Evolutionary conservation across 2,797 vertebrate species (phyloP).

Genomic region (Gobionotothen gibberifrons): DNA sequence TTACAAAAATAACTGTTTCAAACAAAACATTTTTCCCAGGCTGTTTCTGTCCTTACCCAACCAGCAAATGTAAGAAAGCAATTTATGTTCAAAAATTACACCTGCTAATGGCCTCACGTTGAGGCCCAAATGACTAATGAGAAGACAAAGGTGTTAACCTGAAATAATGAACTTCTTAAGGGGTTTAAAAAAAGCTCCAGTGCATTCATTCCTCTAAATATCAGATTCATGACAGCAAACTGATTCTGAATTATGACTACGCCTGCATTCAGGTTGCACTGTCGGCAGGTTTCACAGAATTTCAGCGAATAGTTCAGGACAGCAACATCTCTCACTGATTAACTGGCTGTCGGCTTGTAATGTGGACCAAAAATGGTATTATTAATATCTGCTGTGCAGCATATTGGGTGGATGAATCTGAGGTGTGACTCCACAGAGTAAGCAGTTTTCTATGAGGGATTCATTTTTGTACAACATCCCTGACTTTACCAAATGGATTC

Average conservation of each 20-base stretch:
- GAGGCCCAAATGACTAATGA: neutral
- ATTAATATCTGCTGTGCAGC: constrained; percentile 37
- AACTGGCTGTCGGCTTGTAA: constrained; percentile 61
- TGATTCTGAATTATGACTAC: constrained; percentile 49
- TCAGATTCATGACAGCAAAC: constrained; percentile 30
- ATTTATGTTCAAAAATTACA: neutral
- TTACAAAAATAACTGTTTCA: neutral
- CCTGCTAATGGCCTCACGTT: neutral
- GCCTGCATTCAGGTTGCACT: constrained; percentile 36
- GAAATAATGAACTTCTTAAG: neutral
- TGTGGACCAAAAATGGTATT: constrained; percentile 45
- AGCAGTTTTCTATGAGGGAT: constrained; percentile 28
- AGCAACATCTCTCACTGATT: constrained; percentile 59
- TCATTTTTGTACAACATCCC: constrained; percentile 10
- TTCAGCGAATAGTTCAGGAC: constrained; percentile 51
- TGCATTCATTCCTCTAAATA: neutral
- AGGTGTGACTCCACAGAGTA: constrained; percentile 34
- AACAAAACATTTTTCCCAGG: neutral
- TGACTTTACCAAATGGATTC: constrained; percentile 26
- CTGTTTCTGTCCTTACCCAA: neutral
- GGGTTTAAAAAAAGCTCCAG: neutral
- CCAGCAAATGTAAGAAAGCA: neutral
- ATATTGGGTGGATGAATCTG: constrained; percentile 29
- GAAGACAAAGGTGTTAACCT: neutral
- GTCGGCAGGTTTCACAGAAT: constrained; percentile 58